These are phyloP conservation scores for Saccopteryx leptura DNA, from an alignment of 2,113 vertebrate genomes.

Conservation along the genomic window DNA sequence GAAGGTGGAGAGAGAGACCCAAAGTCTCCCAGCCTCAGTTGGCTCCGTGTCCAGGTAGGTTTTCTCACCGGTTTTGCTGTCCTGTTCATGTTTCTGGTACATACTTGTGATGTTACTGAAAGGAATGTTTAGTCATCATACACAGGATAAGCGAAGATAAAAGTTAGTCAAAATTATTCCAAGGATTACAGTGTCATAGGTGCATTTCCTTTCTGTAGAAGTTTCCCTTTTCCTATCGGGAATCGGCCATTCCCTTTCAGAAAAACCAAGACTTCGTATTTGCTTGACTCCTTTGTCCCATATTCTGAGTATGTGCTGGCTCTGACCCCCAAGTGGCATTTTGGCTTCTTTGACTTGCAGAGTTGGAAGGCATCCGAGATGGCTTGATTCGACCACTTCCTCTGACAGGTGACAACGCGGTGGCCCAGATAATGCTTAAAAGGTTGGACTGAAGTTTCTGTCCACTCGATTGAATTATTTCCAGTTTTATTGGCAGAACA, in stretches of 20 bases:
- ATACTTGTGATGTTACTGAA: neutral
- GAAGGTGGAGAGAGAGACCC: too few relatives aligned
- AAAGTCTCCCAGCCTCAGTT: neutral
- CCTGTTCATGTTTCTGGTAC: neutral
- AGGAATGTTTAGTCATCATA: neutral
- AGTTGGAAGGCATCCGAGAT: neutral
- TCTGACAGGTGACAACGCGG: neutral
- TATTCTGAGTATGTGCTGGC: neutral
- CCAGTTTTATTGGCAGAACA: neutral
- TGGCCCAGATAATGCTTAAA: neutral
- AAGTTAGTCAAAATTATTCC: neutral
- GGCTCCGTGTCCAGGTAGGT: neutral
- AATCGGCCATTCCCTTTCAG: neutral
- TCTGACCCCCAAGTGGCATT: neutral
- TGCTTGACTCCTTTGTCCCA: neutral
- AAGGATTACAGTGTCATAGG: too few relatives aligned
- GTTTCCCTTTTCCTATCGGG: neutral
- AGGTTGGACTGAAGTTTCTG: neutral
- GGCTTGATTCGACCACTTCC: neutral
- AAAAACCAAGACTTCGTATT: neutral
- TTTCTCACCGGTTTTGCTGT: neutral
- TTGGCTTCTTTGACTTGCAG: neutral
- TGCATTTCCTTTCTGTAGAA: neutral
- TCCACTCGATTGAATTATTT: neutral
- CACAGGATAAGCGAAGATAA: neutral